These are phyloP conservation scores for Euschistus heros DNA, from an alignment of 1,140 invertebrate genomes.

Conservation along the genomic window DNA sequence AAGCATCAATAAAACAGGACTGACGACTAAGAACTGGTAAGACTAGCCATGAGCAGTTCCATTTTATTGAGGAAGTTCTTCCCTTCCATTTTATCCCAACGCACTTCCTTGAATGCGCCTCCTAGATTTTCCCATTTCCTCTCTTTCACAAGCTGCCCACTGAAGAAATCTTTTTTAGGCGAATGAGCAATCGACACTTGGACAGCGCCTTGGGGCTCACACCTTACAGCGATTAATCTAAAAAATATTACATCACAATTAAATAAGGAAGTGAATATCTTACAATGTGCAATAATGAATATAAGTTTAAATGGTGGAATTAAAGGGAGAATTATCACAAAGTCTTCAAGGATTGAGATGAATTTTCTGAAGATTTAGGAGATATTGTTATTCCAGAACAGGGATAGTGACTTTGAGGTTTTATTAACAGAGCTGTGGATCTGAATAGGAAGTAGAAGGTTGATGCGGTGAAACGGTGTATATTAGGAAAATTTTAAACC, in stretches of 20 bases:
- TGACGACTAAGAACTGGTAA: constrained; percentile 47
- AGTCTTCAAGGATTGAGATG: too few species aligned
- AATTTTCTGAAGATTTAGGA: too few species aligned
- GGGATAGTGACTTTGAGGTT: too few species aligned
- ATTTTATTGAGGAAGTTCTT: constrained; percentile 94
- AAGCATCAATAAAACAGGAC: neutral
- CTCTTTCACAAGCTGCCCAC: constrained; percentile 73
- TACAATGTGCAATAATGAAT: too few species aligned
- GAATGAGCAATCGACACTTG: constrained; percentile 68
- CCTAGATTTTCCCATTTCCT: constrained; percentile 85
- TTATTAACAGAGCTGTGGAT: too few species aligned
- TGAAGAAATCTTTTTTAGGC: constrained; percentile 75
- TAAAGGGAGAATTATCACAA: too few species aligned
- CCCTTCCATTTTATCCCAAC: constrained; percentile 91
- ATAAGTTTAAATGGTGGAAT: too few species aligned
- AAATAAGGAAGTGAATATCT: neutral
- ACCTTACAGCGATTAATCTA: constrained; percentile 77
- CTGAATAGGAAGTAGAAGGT: too few species aligned
- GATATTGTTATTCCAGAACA: too few species aligned
- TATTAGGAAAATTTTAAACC: too few species aligned
- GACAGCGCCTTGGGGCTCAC: constrained; percentile 59
- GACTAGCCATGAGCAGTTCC: constrained; percentile 87
- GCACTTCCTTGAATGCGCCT: constrained; percentile 79
- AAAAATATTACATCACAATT: constrained; percentile 32
- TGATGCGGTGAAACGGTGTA: too few species aligned